phyloP scores from a whole-genome alignment of 2,888 invertebrate species.

The Thecophora atra region DNA sequence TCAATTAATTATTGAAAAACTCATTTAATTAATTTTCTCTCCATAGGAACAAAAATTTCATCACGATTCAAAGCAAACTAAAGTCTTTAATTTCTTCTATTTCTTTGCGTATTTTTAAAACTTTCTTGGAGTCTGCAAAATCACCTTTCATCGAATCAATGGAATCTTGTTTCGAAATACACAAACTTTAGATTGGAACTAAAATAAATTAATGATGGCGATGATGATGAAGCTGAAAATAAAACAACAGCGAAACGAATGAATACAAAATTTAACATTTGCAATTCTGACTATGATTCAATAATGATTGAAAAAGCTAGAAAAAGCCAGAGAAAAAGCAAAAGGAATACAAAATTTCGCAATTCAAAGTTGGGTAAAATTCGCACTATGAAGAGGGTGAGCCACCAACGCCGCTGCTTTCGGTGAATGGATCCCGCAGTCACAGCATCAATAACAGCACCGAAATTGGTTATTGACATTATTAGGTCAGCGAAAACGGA shows the following conservation, averaged over 20 bases:
- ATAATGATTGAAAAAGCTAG: background rate
- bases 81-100: no score
- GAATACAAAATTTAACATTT: conserved; percentile 26
- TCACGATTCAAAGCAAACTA: no score
- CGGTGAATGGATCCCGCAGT: conserved; percentile 3
- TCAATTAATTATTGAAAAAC: no score
- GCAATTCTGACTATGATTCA: conserved; percentile 24
- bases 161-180: background rate
- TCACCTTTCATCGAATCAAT: background rate
- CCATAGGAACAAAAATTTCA: no score
- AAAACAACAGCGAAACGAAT: conserved; percentile 3
- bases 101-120: background rate
- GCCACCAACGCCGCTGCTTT: no score
- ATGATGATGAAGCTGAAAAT: background rate
- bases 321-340: background rate
- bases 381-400: no score
- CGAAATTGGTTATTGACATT: background rate
- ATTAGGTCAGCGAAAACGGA: no score
- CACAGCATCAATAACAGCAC: background rate
- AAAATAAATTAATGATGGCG: conserved; percentile 27
- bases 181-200: conserved; percentile 18
- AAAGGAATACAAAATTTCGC: conserved; percentile 7
- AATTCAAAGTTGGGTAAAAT: background rate
- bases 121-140: background rate
- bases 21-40: no score